Conservation (phyloP, 2,113 vertebrate genomes). For the Sus scrofa region T2T-Sscrofa CM000817.6:69579501-69580000, state of each 20-base stretch:
- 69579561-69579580: rapidly evolving
- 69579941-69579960: rapidly evolving
- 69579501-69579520: neutral
- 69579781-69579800: neutral
- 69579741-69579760: neutral
- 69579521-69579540: rapidly evolving
- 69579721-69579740: neutral
- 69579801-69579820: neutral
- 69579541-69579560: rapidly evolving
- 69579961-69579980: rapidly evolving
- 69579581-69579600: too few species aligned
- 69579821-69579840: rapidly evolving
- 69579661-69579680: rapidly evolving
- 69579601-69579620: rapidly evolving
- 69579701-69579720: too few species aligned
- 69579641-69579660: rapidly evolving
- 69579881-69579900: rapidly evolving
- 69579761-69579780: rapidly evolving
- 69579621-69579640: neutral
- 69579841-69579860: rapidly evolving
- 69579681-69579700: rapidly evolving
- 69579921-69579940: rapidly evolving
- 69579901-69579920: rapidly evolving
- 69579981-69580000: too few species aligned
- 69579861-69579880: rapidly evolving